Base-by-base conservation (phyloP, 2,797 vertebrate genomes). In the Choloepus didactylus region DNA sequence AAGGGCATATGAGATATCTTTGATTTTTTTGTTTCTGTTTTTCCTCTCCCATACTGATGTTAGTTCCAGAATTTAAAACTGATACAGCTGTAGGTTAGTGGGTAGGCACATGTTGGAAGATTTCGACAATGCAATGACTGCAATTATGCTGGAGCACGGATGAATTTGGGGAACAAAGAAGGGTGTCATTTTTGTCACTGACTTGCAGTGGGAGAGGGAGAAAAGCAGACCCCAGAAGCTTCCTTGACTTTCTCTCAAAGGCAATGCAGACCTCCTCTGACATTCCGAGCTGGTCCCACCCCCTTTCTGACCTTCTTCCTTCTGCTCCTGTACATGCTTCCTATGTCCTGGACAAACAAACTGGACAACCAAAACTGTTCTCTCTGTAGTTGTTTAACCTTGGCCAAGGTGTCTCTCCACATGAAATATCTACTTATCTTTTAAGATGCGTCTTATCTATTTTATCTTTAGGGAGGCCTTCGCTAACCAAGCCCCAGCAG, bases 11-110 rank as follows among this genome's bases (percentile, higher is more conserved):
- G 27, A 73, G 25, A 18, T 9, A 35, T 38, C 25, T 87, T 16
- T 25, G 3, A 54, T n/a, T 56, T 79, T 56, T 54, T 79, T 56
- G 35, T 56, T 31, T 56, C 12, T 14, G 18, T 41, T 51, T 89
- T 46, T 21, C 41, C 15, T 88, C 18, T 85, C 21, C 12, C 9
- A 51, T 19, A n/a, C 27, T 64, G 14, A 21, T 9, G 70, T 51
- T 77, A 62, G 27, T 79, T 86, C 7, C 18, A 56, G 11, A 73
- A 51, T 70, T 93, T 80, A 76, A 87, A 94, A 84, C 49, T 69
- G 23, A 79, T 79, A 9, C 18, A 67, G 86, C 31, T 51, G 21
- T 25, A 89, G n/a, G 3, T 49, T 77, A 51, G 4, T 88, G 7
- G 7, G 12, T 35, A 87, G 14, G 2, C 18, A 41, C 11, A 35